These are phyloP conservation scores for Pimephales promelas DNA, from an alignment of 2,113 vertebrate genomes.

Conservation along the genomic window DNA sequence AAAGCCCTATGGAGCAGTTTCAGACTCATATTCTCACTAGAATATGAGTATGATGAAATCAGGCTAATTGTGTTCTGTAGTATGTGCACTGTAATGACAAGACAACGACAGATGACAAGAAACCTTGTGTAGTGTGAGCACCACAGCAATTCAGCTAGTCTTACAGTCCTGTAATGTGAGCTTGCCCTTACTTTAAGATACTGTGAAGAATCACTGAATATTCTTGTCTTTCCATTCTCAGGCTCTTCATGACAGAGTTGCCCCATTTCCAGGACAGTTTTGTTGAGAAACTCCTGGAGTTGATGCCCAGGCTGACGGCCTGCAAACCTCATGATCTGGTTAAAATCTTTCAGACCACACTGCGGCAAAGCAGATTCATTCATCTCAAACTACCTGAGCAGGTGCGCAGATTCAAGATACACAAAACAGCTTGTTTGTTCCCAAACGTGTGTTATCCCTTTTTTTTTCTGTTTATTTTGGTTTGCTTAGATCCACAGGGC, in stretches of 20 bases:
- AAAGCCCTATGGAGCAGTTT: no score
- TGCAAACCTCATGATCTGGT: conserved; percentile 90
- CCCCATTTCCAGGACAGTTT: conserved; percentile 93
- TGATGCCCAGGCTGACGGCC: conserved; percentile 90
- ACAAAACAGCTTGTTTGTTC: background rate
- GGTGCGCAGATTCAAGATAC: conserved; percentile 67
- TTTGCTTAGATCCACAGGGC: conserved; percentile 85
- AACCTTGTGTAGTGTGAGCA: no score
- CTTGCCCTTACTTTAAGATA: no score
- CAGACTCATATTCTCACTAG: no score
- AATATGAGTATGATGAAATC: no score
- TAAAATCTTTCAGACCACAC: conserved; percentile 89
- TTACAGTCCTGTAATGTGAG: no score
- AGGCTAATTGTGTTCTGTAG: no score
- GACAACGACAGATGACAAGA: no score
- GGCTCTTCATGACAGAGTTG: conserved; percentile 87
- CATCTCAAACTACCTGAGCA: conserved; percentile 88
- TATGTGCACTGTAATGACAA: no score
- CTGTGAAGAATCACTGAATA: background rate
- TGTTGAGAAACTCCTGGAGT: conserved; percentile 90
- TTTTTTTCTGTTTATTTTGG: background rate
- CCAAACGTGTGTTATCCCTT: background rate
- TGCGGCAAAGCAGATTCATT: conserved; percentile 88
- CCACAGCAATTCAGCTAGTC: no score
- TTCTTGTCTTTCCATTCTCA: conserved; percentile 55